A percentile compares a stretch with the other conserved stretches of the same genome.
phyloP scores from a whole-genome alignment of 1,140 invertebrate genomes.

The Vanessa tameamea region DNA sequence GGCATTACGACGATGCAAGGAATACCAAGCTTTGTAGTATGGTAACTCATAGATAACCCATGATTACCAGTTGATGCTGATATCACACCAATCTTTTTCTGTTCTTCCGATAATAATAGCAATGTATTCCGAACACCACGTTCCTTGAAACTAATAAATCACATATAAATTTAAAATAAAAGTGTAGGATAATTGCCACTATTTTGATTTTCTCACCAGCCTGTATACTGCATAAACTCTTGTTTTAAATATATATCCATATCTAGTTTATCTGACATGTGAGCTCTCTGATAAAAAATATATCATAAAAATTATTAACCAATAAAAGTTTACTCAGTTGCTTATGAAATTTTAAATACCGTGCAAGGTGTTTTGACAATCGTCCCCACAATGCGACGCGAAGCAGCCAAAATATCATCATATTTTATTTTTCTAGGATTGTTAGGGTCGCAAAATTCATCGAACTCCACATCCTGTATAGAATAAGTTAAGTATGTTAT shows the following conservation, averaged over 20 bases:
- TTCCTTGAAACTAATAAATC: slow-evolving; percentile 49
- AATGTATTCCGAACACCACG: slow-evolving; percentile 51
- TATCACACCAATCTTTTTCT: slow-evolving; percentile 50
- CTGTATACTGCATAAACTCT: slow-evolving; percentile 49
- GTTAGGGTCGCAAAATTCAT: slow-evolving; percentile 62
- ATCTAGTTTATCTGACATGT: slow-evolving; percentile 48
- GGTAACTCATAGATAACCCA: slow-evolving; percentile 48
- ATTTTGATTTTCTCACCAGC: slow-evolving; percentile 35
- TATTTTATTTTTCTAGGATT: slow-evolving; percentile 68
- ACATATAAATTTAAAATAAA: slow-evolving; percentile 12
- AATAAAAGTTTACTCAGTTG: neutral
- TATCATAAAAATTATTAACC: neutral
- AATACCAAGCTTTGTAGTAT: slow-evolving; percentile 44
- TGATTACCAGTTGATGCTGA: slow-evolving; percentile 53
- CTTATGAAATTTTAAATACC: slow-evolving; percentile 40
- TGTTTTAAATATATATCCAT: slow-evolving; percentile 53
- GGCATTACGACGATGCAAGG: slow-evolving; percentile 54
- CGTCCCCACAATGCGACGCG: slow-evolving; percentile 51
- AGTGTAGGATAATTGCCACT: neutral
- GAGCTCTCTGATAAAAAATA: slow-evolving; percentile 49
- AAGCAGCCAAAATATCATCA: slow-evolving; percentile 64
- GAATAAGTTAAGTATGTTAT: neutral
- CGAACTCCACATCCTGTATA: slow-evolving; percentile 53
- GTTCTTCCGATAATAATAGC: slow-evolving; percentile 45
- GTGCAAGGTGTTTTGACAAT: slow-evolving; percentile 56